Base-by-base conservation (phyloP, 2,113 vertebrate species). In the Mesocricetus auratus region DNA sequence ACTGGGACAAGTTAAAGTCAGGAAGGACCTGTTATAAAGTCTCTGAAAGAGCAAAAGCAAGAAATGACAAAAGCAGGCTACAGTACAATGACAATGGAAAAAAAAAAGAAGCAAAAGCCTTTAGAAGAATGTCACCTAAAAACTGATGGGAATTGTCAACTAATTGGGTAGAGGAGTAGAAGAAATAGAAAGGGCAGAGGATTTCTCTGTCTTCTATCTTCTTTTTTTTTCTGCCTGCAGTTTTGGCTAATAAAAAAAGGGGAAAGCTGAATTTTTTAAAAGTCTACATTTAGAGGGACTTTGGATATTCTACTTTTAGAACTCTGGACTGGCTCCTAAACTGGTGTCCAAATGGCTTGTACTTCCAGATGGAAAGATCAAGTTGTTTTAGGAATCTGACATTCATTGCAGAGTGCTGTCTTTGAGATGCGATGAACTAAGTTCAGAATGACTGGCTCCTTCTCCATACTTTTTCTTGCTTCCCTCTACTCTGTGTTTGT, bases 221-320 rank as follows among this genome's bases (percentile, higher is more conserved):
- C n/a, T n/a, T n/a, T n/a, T 33, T 33, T 39, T 69, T 58, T 42
- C 42, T 66, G 10, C 39, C 90, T 86, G 0, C 91, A 88, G 39
- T 93, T 19, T 36, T 77, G 3, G 16, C 60, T 93, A 94, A 71
- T 92, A 93, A 94, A 83, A 94, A 83, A 95, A 93, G 73, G 45
- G 45, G 73, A 96, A 94, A 75, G 42, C 26, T 47, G 66, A 91
- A 47, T 86, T 85, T 53, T 21, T 45, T 77, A 58, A 86, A 42
- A 91, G 71, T 19, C 53, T 86, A 82, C 64, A 68, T 96, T 92
- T 42, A 75, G 47, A 92, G 15, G 24, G 68, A 96, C 93, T 95
- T 97, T 92, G 33, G 77, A 94, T 93, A 93, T 89, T 89, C 89
- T 93, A 94, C 92, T 94, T 97, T 95, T 96, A 97, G 89, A 97